A percentile compares a stretch with the other conserved stretches of the same genome.
phyloP scores from a whole-genome alignment of 1,140 invertebrate genomes.

The Calliopsis andreniformis region DNA sequence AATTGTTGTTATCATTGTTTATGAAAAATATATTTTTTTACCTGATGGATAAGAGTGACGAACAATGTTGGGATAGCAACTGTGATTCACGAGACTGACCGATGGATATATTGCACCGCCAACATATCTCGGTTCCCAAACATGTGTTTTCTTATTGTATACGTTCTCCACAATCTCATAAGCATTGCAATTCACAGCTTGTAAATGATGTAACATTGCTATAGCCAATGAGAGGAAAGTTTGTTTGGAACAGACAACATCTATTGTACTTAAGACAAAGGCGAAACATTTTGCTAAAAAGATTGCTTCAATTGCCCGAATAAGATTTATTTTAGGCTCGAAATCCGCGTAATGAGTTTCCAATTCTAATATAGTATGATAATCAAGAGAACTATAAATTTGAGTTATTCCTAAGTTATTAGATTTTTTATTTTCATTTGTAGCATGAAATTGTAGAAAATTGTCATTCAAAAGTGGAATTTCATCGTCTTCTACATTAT shows the following conservation, averaged over 20 bases:
- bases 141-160: conserved; percentile 67
- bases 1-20: not conserved
- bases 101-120: conserved; percentile 85
- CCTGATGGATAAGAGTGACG: conserved; percentile 81
- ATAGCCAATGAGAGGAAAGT: conserved; percentile 74
- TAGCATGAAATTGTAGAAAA: conserved; percentile 79
- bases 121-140: conserved; percentile 78
- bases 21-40: conserved; percentile 40
- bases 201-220: conserved; percentile 82
- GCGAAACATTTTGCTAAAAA: conserved; percentile 82
- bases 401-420: conserved; percentile 23
- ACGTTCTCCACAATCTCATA: conserved; percentile 84
- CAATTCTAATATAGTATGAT: conserved; percentile 74
- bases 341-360: conserved; percentile 80
- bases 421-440: not conserved
- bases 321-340: conserved; percentile 80
- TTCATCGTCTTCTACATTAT: conserved; percentile 42
- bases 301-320: conserved; percentile 81
- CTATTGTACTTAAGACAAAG: conserved; percentile 71
- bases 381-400: conserved; percentile 71
- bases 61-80: conserved; percentile 83
- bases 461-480: conserved; percentile 56
- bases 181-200: conserved; percentile 85
- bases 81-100: conserved; percentile 85
- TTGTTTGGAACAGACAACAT: conserved; percentile 55